These are phyloP conservation scores for Phasianus colchicus DNA, from an alignment of 2,113 vertebrate genomes.

Conservation along the genomic window DNA sequence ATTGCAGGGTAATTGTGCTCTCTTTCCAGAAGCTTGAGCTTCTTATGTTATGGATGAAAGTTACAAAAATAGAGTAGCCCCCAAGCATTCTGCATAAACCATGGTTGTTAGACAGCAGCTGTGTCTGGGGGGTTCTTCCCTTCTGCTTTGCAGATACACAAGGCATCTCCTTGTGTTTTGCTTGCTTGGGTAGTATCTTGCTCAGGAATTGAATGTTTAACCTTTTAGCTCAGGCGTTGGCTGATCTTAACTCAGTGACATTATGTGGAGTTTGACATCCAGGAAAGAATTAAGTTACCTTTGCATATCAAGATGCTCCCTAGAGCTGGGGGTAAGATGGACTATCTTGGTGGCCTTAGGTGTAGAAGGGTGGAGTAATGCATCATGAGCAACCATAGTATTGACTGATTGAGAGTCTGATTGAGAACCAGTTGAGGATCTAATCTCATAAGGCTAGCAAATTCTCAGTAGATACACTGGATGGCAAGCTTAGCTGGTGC, in stretches of 20 bases:
- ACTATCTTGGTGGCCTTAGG: neutral
- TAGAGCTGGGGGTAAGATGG: neutral
- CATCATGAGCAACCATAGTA: accelerated
- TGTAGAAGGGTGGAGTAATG: neutral
- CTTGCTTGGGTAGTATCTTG: accelerated
- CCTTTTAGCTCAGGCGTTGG: neutral
- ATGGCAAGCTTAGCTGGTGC: neutral
- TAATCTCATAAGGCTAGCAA: neutral
- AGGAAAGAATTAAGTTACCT: neutral
- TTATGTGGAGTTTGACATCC: neutral
- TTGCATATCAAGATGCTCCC: accelerated
- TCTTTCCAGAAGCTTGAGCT: conserved; percentile 39
- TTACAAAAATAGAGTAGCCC: conserved; percentile 41
- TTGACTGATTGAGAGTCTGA: neutral
- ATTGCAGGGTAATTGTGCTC: conserved; percentile 27
- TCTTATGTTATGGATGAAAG: conserved; percentile 21
- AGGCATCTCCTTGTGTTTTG: neutral
- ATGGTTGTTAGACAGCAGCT: conserved; percentile 14
- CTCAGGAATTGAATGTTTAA: neutral
- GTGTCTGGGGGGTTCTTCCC: neutral
- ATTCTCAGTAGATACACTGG: neutral
- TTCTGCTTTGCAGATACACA: neutral
- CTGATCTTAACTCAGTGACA: neutral
- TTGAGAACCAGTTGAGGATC: neutral
- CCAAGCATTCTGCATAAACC: conserved; percentile 26